Percentiles rank a stretch among this genome's conserved stretches.
These are phyloP conservation scores for Dolichopus griseipennis DNA, from an alignment of 2,888 invertebrate genomes.

Conservation along the genomic window DNA sequence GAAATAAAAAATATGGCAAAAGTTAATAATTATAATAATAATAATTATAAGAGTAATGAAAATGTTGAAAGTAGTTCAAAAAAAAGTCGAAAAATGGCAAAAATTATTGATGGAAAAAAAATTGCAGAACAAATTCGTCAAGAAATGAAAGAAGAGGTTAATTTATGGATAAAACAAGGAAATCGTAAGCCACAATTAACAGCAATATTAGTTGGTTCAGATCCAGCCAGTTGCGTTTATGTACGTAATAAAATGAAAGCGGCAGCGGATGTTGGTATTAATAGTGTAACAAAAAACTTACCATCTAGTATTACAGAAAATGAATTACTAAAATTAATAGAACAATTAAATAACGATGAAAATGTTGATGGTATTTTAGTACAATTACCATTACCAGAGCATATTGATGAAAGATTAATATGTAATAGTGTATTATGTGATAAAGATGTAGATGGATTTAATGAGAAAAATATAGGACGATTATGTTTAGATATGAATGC, in stretches of 20 bases:
- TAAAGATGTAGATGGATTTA: conserved; percentile 85
- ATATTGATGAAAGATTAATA: conserved; percentile 56
- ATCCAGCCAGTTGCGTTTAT: conserved; percentile 73
- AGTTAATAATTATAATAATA: no score
- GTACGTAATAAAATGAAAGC: conserved; percentile 65
- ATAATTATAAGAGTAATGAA: no score
- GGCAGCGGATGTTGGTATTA: conserved; percentile 49
- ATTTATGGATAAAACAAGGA: conserved; percentile 52
- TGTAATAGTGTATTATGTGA: conserved; percentile 67
- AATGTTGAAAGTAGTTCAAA: no score
- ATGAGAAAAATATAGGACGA: conserved; percentile 67
- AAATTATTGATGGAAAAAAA: conserved; percentile 60
- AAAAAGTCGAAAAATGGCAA: conserved; percentile 33
- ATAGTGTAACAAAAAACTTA: conserved; percentile 55
- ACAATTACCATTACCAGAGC: conserved; percentile 67
- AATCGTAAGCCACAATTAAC: conserved; percentile 58
- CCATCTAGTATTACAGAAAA: conserved; percentile 51
- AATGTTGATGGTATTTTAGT: conserved; percentile 71
- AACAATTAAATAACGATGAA: conserved; percentile 55
- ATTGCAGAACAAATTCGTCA: conserved; percentile 57
- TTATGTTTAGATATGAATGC: conserved; percentile 60
- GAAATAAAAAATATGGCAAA: no score
- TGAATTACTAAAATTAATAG: conserved; percentile 54
- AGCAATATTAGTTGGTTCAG: conserved; percentile 69
- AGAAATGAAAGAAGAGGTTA: conserved; percentile 54